These are phyloP conservation scores for Hemiprocne comata DNA, from an alignment of 2,113 vertebrate genomes.

Conservation along the genomic window DNA sequence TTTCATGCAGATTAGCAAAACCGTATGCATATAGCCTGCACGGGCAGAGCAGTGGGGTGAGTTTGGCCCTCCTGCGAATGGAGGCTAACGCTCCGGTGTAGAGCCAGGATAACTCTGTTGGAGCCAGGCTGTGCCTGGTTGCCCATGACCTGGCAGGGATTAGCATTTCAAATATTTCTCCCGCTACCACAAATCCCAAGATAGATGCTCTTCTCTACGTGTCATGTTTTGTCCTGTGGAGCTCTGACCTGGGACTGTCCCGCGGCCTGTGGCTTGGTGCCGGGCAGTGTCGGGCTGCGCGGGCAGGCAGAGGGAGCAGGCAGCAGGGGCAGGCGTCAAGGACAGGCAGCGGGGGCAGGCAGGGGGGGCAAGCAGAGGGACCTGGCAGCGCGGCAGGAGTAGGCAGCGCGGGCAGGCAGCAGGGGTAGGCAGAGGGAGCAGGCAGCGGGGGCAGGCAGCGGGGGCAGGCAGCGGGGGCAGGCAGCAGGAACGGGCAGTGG, in stretches of 20 bases:
- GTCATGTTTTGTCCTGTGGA: not conserved
- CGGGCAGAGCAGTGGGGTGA: not conserved
- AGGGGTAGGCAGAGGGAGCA: not conserved
- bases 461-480: too few species aligned
- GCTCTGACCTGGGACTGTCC: not conserved
- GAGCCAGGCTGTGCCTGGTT: not conserved
- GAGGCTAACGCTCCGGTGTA: not conserved
- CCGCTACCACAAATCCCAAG: not conserved
- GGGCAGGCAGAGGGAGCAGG: not conserved
- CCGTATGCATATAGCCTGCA: not conserved
- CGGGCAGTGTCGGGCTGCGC: not conserved
- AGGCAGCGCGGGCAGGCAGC: not conserved
- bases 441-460: not conserved
- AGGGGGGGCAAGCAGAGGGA: not conserved
- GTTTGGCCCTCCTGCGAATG: not conserved
- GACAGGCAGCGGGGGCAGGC: not conserved
- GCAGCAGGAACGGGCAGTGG: not conserved
- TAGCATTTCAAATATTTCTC: not conserved
- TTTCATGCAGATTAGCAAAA: constrained; percentile 52
- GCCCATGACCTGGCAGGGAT: not conserved
- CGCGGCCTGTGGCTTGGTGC: not conserved
- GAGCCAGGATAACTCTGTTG: not conserved
- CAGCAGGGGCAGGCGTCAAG: too few species aligned
- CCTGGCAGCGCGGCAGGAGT: not conserved
- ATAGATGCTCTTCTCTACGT: not conserved